Evolutionary conservation across 92 coral and sea anemone species (phyloP).

Genomic region (Isaurus tuberculatus): DNA sequence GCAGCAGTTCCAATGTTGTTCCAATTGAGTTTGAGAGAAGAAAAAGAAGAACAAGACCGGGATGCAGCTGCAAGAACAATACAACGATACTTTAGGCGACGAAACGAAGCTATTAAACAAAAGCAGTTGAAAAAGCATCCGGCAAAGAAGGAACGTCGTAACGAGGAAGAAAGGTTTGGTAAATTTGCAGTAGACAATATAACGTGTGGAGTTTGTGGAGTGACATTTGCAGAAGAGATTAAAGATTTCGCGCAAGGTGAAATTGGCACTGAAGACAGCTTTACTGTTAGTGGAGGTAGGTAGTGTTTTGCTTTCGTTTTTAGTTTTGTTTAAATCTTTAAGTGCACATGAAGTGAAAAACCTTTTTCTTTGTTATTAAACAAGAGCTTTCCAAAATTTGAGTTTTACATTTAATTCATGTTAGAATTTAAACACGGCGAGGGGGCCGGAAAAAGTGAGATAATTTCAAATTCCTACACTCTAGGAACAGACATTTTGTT

Average conservation of each 20-base stretch:
- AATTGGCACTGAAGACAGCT: neutral
- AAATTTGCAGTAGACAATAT: constrained; percentile 74
- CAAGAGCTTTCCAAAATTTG: neutral
- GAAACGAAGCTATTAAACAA: neutral
- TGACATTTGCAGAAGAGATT: constrained; percentile 20
- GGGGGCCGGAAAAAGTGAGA: too few relatives aligned
- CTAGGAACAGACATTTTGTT: too few relatives aligned
- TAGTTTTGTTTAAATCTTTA: neutral
- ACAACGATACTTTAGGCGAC: constrained; percentile 37
- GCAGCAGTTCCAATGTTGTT: neutral
- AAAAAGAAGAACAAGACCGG: constrained; percentile 25
- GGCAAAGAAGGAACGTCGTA: neutral
- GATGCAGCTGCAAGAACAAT: constrained; percentile 42
- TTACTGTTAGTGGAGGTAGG: constrained; percentile 20
- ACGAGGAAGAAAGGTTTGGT: constrained; percentile 54
- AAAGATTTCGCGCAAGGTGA: neutral
- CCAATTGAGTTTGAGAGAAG: neutral
- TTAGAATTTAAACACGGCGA: too few relatives aligned
- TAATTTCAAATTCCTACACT: too few relatives aligned
- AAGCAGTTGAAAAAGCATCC: neutral
- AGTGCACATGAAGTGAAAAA: neutral
- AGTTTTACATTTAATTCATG: too few relatives aligned
- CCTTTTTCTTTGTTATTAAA: neutral
- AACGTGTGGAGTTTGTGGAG: constrained; percentile 83
- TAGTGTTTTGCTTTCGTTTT: neutral